Percentiles rank a stretch among this genome's conserved stretches.
Evolutionary conservation across 2,797 vertebrate species (phyloP).

Genomic region (Moxostoma hubbsi): DNA sequence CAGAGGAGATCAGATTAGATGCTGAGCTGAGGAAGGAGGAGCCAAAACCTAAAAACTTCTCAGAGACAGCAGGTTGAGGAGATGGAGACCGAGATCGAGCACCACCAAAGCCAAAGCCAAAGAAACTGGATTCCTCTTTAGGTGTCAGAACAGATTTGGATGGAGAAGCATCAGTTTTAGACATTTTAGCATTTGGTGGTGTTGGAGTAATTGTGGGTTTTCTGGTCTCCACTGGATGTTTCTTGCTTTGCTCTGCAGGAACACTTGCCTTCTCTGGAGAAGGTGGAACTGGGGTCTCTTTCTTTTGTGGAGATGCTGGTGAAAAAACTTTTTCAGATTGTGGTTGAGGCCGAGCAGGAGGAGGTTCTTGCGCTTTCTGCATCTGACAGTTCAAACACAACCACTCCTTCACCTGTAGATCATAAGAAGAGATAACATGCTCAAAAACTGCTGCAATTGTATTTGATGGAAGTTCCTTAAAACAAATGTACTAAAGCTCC

Average conservation of each 20-base stretch:
- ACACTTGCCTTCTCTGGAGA: constrained; percentile 53
- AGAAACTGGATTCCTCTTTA: constrained; percentile 78
- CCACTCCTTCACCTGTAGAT: constrained; percentile 84
- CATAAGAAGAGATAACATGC: background rate
- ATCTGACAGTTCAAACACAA: constrained; percentile 97
- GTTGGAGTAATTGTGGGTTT: constrained; percentile 42
- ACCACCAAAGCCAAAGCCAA: constrained; percentile 84
- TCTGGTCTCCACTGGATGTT: constrained; percentile 64
- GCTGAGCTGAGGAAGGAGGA: constrained; percentile 89
- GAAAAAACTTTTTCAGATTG: constrained; percentile 63
- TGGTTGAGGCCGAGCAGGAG: constrained; percentile 58
- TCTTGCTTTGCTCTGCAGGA: constrained; percentile 70
- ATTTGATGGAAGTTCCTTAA: too few species aligned
- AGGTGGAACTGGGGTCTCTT: constrained; percentile 50
- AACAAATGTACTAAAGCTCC: too few species aligned
- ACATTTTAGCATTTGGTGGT: constrained; percentile 57
- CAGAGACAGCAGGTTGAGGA: constrained; percentile 80
- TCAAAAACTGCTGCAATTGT: too few species aligned
- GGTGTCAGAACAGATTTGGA: constrained; percentile 54
- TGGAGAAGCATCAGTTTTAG: constrained; percentile 54
- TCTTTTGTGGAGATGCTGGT: constrained; percentile 35
- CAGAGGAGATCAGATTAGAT: constrained; percentile 85
- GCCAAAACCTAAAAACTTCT: constrained; percentile 88
- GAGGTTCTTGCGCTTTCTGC: constrained; percentile 84
- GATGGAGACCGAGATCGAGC: constrained; percentile 80